Base-by-base conservation (phyloP, 2,113 vertebrate species). In the Balaeniceps rex region DNA sequence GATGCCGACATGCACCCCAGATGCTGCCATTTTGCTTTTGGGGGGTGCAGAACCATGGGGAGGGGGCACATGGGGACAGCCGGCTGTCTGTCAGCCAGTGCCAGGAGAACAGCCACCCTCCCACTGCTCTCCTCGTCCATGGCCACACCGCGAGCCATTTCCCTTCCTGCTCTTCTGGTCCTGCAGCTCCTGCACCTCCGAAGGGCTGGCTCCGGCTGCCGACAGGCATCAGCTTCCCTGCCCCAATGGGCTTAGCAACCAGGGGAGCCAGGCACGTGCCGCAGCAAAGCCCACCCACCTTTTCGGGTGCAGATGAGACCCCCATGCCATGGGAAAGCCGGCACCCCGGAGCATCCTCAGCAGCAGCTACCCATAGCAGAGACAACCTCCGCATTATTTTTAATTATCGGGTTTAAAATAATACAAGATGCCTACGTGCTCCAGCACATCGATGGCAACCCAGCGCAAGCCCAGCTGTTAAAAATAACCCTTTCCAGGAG, bases 281-380 rank as follows among this genome's bases (percentile, higher is more conserved):
- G 7, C 2, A 4, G 68, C 54, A 38, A 38, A 90, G 22, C 19
- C 28, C 58, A 47, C 19, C 36, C 9, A 0, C 29, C 3, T 7
- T 19, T 34, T 44, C 2, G 1, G 19, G 14, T 28, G 26, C 0
- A 1, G 77, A 22, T 5, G 21, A 81, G 60, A 78, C 19, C 21
- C 72, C 36, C 10, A 0, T 0, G 14, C 2, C 3, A 0, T 0
- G 25, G 4, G 4, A 71, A 76, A 85, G 47, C 57, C 2, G 4
- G 2, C 15, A 33, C 16, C 36, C 54, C 18, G 1, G 42, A 77
- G 58, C 79, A 83, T 23, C 83, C 75, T 38, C 26, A 44, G 57
- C 85, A 86, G 64, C 14, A 2, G 63, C 63, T 69, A 29, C 57
- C 57, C 83, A 22, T 31, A 31, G 66, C 74, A 65, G 25, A 44